Evolutionary conservation across 2,113 vertebrate genomes (phyloP), one percentile per base, ranked within the genome.

Genomic region (Thymallus thymallus): DNA sequence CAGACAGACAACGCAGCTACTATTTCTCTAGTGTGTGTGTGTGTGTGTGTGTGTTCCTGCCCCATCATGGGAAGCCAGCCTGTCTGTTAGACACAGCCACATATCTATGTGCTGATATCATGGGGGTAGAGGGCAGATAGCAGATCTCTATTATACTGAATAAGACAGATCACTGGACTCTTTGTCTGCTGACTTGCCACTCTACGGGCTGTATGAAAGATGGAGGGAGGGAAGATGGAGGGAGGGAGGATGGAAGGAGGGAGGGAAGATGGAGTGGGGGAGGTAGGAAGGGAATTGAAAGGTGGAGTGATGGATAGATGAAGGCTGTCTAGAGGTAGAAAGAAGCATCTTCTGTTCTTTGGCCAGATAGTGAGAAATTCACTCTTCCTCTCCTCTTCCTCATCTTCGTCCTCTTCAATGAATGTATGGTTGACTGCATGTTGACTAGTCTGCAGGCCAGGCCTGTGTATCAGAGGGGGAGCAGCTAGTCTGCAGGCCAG

Each of bases 71-170:
- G 29, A 29, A 26, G 23, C 51, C 10, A 69, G 56, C 29, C 48
- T 68, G 74, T 66, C 55, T 35, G 56, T 14, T 45, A 68, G 35
- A n/a, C 30, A 80, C 76, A 13, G 68, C 85, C 82, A 86, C 89
- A 89, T 90, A 87, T 87, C 82, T 72, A 48, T 68, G 84, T 75
- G 87, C 68, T 91, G 90, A 91, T 86, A 79, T 91, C 90, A 91
- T 85, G 24, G 79, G 82, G 82, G 64, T 66, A n/a, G 16, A 79
- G 80, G 86, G 88, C 86, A 85, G 82, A 89, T 85, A 81, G 1
- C 64, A 77, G 86, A 78, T 85, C 80, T 83, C 82, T 83, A 86
- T 82, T 82, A 80, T 73, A 78, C 69, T 41, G 64, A 75, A 68
- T 72, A 85, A 88, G 89, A 85, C 85, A 35, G n/a, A 22, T 16